Evolutionary conservation across 2,797 vertebrate genomes (phyloP), one percentile per base, ranked within the genome.

Genomic region (Oreochromis mossambicus): DNA sequence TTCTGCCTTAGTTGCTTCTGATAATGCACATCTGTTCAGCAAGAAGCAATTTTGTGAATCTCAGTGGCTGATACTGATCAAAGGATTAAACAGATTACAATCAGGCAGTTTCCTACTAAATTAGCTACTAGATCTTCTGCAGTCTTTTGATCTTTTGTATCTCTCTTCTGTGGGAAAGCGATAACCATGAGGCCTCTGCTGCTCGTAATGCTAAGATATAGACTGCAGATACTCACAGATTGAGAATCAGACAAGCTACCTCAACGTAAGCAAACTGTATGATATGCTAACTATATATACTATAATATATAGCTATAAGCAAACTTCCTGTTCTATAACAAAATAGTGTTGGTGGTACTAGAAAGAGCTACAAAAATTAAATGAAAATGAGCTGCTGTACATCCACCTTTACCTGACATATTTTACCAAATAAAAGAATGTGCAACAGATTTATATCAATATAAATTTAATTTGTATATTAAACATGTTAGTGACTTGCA

Each of bases 161-260:
- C 24, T 54, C 34, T 63, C 75, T 41, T 87, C 51, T 86, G 75
- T 24, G 12, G n/a, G 66, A 43, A 75, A 21, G 54, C 73, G 90
- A 92, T 90, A 77, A 91, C 86, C 58, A n/a, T 13, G 48, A 83
- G 80, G 78, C 26, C 55, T 48, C 79, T 58, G 52, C 76, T 58
- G 36, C 54, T 73, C 19, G 21, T 79, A 77, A 52, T 29, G 46
- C 46, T 9, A 12, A 73, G 82, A 83, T 4, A 24, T 38, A 43
- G 32, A 3, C 38, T 5, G 68, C 55, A 38, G 63, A 83, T 77
- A 34, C 76, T 41, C 58, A 32, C 24, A 51, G 79, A 86, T 32
- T 70, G 32, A 68, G 66, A 85, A 85, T 87, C 85, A 87, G 38
- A 46, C 36, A 56, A 21, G 50, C 55, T 51, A 15, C 29, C 68